Evolutionary conservation across 2,888 invertebrate species (phyloP).

Genomic region (Netelia fuscicornis): DNA sequence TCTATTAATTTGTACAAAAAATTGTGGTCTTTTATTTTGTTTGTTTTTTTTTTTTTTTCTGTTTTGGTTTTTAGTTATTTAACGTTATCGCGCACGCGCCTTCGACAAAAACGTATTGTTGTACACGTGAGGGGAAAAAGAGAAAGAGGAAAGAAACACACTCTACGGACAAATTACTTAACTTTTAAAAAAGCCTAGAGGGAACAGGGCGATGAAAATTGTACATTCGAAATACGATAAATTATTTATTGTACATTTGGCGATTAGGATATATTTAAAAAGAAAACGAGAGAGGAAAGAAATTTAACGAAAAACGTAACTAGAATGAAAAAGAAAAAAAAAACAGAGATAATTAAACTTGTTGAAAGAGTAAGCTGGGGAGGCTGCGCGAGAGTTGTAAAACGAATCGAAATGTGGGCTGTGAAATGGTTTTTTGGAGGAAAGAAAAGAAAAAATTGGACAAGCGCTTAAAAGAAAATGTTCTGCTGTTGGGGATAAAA

Average conservation of each 20-base stretch:
- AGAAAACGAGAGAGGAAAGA: slow-evolving; percentile 2
- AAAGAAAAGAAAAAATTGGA: slow-evolving; percentile 38
- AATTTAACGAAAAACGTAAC: slow-evolving; percentile 56
- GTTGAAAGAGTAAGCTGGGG: slow-evolving; percentile 55
- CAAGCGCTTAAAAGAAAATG: slow-evolving; percentile 72
- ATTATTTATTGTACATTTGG: slow-evolving; percentile 84
- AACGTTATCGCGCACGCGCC: slow-evolving; percentile 35
- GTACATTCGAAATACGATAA: slow-evolving; percentile 81
- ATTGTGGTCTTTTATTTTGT: background rate
- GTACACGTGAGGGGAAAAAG: slow-evolving; percentile 44
- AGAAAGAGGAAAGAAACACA: slow-evolving; percentile 51
- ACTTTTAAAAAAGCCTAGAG: slow-evolving; percentile 62
- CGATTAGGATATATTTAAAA: slow-evolving; percentile 63
- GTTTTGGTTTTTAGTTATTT: slow-evolving; percentile 9
- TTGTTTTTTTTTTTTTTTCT: background rate
- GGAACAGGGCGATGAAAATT: slow-evolving; percentile 73
- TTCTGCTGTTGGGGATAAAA: slow-evolving; percentile 67
- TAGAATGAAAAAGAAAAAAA: slow-evolving; percentile 59
- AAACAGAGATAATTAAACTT: slow-evolving; percentile 65
- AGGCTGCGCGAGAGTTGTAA: slow-evolving; percentile 59
- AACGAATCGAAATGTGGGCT: slow-evolving; percentile 82
- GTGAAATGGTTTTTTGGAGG: slow-evolving; percentile 77
- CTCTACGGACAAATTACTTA: slow-evolving; percentile 81
- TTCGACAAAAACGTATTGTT: slow-evolving; percentile 60
- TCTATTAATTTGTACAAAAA: slow-evolving; percentile 78